Evolutionary conservation across 1,140 invertebrate genomes (phyloP).

Genomic region (Drosophila insularis): DNA sequence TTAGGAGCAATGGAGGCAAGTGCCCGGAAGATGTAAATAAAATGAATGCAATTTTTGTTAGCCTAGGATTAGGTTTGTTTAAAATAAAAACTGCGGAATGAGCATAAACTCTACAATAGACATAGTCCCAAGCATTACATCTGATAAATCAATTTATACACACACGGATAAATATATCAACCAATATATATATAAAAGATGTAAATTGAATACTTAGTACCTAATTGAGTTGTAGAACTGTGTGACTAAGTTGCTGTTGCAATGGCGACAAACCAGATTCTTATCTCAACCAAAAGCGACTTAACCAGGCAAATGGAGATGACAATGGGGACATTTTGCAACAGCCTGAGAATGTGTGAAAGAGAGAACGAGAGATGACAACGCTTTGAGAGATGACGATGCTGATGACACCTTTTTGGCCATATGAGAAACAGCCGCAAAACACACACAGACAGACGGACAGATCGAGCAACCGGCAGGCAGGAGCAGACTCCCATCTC

Average conservation of each 20-base stretch:
- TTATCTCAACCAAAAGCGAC: conserved; percentile 13
- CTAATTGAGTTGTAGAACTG: conserved; percentile 3
- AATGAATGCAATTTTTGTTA: too few species aligned
- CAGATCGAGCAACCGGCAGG: neutral
- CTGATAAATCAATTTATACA: neutral
- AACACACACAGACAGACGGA: neutral
- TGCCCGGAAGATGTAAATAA: too few species aligned
- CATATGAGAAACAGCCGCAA: conserved; percentile 16
- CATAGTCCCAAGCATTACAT: neutral
- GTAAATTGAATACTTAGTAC: conserved; percentile 8
- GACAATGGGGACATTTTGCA: conserved; percentile 50
- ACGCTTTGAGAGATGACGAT: conserved; percentile 19
- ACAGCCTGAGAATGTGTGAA: conserved; percentile 8
- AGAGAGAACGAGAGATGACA: conserved; percentile 1
- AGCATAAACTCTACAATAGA: too few species aligned
- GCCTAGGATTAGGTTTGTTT: too few species aligned
- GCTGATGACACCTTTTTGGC: conserved; percentile 62
- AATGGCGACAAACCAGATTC: conserved; percentile 17
- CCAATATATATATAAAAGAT: neutral
- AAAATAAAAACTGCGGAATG: too few species aligned
- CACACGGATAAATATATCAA: neutral
- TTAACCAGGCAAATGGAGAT: conserved; percentile 34
- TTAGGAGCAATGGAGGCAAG: too few species aligned
- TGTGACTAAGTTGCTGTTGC: conserved; percentile 10
- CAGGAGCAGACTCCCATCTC: neutral